Conservation (phyloP, 35 echinoderm and acorn worm genomes). For the Lytechinus variegatus region DNA sequence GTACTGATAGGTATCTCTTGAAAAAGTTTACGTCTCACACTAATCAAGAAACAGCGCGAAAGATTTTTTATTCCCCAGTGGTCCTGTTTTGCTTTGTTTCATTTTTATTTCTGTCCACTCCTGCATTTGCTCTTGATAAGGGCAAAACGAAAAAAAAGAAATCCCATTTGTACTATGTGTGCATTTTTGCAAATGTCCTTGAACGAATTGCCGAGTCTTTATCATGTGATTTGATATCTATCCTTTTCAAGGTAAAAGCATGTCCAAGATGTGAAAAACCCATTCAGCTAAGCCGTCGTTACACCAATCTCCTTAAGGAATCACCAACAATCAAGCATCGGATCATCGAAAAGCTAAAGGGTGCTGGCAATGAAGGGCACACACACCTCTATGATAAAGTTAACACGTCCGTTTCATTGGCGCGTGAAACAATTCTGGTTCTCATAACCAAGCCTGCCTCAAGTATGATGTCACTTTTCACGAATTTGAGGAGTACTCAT, state of each 20-base stretch:
- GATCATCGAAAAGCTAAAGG: neutral
- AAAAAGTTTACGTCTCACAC: no score
- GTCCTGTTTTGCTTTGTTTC: no score
- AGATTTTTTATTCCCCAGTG: no score
- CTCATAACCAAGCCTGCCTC: neutral
- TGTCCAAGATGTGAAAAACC: conserved; percentile 52
- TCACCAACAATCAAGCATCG: neutral
- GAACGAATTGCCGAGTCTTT: no score
- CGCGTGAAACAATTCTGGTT: neutral
- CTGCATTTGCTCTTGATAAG: no score
- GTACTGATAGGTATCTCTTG: no score
- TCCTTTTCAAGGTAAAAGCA: neutral
- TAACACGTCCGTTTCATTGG: neutral
- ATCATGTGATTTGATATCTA: no score
- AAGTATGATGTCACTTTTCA: neutral
- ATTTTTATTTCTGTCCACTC: no score
- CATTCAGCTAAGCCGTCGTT: conserved; percentile 17
- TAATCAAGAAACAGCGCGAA: no score
- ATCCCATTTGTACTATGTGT: no score
- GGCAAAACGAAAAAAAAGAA: no score
- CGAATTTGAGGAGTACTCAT: neutral
- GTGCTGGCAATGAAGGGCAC: neutral
- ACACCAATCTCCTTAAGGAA: conserved; percentile 13
- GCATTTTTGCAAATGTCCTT: no score
- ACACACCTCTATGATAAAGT: neutral